phyloP scores from a whole-genome alignment of 2,888 invertebrate genomes.

The Drosophila peninsularis region DNA sequence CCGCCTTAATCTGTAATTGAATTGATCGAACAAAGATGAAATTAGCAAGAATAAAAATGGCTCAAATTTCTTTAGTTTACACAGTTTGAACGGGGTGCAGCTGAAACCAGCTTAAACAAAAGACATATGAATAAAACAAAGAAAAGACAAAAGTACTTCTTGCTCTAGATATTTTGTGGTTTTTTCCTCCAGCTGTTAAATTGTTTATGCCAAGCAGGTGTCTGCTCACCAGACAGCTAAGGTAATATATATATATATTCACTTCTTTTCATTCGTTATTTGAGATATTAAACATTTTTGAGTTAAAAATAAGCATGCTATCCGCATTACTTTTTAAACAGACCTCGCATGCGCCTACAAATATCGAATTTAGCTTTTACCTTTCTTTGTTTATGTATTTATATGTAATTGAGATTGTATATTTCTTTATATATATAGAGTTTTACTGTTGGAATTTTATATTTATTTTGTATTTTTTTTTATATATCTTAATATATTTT shows the following conservation, averaged over 20 bases:
- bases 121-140: too few relatives aligned
- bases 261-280: neutral
- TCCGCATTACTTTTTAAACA: neutral
- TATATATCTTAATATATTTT: too few relatives aligned
- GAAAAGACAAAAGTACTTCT: conserved; percentile 5
- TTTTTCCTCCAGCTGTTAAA: conserved; percentile 10
- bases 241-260: neutral
- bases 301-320: neutral
- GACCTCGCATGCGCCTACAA: neutral
- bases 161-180: conserved; percentile 5
- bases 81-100: conserved; percentile 5
- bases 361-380: neutral
- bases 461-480: too few relatives aligned
- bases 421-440: too few relatives aligned
- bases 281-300: neutral
- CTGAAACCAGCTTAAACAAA: neutral
- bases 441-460: too few relatives aligned
- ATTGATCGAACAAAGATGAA: neutral
- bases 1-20: conserved; percentile 85
- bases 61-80: conserved; percentile 1
- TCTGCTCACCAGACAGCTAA: neutral
- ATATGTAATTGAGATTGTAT: too few relatives aligned
- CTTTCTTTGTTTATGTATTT: too few relatives aligned
- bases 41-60: too few relatives aligned
- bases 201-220: conserved; percentile 11